Conservation (phyloP, 2,797 vertebrate genomes). For the Sternotherus odoratus region DNA sequence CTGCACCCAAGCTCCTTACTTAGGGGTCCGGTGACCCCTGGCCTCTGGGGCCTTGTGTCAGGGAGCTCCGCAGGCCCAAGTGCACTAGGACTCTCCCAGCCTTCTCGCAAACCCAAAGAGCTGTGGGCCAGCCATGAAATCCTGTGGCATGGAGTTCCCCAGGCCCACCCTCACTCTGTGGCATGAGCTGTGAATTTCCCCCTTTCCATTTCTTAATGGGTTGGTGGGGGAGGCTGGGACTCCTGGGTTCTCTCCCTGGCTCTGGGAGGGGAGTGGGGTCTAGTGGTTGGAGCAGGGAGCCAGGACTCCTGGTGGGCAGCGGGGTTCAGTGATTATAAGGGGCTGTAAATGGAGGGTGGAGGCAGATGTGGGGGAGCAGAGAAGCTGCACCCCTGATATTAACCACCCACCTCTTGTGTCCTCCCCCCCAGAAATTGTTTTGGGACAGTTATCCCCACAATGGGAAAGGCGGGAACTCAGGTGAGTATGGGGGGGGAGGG, state of each 20-base stretch:
- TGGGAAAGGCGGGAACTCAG: constrained; percentile 69
- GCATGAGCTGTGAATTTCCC: not conserved
- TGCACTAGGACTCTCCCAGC: too few species aligned
- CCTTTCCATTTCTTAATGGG: not conserved
- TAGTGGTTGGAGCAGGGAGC: not conserved
- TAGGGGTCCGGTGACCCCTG: not conserved
- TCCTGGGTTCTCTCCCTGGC: not conserved
- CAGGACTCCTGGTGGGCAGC: not conserved
- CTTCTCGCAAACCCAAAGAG: too few species aligned
- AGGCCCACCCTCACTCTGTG: too few species aligned
- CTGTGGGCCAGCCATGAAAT: not conserved
- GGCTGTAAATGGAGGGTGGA: not conserved
- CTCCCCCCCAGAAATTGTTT: constrained; percentile 56
- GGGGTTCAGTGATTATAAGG: not conserved
- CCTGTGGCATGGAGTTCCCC: not conserved
- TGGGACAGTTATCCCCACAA: constrained; percentile 76
- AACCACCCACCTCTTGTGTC: not conserved
- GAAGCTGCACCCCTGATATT: not conserved
- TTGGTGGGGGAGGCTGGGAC: not conserved
- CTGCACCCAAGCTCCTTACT: not conserved
- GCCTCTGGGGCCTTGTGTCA: not conserved
- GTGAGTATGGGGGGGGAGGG: not conserved
- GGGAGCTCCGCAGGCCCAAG: too few species aligned
- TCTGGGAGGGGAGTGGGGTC: not conserved
- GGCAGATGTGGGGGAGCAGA: not conserved